A percentile compares a stretch with the other conserved stretches of the same genome.
phyloP scores from a whole-genome alignment of 2,888 invertebrate species.

The Temnothorax rugatulus region DNA sequence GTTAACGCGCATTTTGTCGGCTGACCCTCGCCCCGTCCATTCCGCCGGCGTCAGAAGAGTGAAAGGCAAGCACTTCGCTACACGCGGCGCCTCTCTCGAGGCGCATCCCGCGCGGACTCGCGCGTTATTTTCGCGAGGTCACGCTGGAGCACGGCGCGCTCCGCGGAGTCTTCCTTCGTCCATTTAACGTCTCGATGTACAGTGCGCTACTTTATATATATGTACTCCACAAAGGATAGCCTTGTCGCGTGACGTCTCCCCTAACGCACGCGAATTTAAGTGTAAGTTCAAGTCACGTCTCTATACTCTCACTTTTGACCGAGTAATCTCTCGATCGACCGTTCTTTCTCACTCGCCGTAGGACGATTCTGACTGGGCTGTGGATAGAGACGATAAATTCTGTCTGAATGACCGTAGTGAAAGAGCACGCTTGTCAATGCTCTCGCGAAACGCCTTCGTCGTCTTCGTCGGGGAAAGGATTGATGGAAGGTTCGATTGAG shows the following conservation, averaged over 20 bases:
- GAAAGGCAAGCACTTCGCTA: constrained; percentile 67
- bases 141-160: constrained; percentile 24
- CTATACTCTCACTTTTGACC: not conserved
- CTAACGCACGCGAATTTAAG: not conserved
- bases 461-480: constrained; percentile 5
- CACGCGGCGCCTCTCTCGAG: constrained; percentile 45
- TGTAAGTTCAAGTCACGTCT: not conserved
- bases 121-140: constrained; percentile 72
- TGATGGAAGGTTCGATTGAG: constrained; percentile 39
- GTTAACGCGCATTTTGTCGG: constrained; percentile 23
- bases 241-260: constrained; percentile 1
- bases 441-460: constrained; percentile 2
- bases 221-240: not conserved
- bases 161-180: not conserved
- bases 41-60: constrained; percentile 42
- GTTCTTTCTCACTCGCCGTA: not conserved
- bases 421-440: constrained; percentile 11
- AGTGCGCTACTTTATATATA: not conserved
- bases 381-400: constrained; percentile 14
- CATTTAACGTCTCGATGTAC: constrained; percentile 33
- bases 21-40: not conserved
- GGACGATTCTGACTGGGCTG: not conserved
- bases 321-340: not conserved
- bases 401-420: constrained; percentile 16
- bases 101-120: constrained; percentile 53